A percentile compares a stretch with the other conserved stretches of the same genome.
Evolutionary conservation across 35 echinoderm and acorn worm species (phyloP).

Genomic region (Nesometra sesokonis): DNA sequence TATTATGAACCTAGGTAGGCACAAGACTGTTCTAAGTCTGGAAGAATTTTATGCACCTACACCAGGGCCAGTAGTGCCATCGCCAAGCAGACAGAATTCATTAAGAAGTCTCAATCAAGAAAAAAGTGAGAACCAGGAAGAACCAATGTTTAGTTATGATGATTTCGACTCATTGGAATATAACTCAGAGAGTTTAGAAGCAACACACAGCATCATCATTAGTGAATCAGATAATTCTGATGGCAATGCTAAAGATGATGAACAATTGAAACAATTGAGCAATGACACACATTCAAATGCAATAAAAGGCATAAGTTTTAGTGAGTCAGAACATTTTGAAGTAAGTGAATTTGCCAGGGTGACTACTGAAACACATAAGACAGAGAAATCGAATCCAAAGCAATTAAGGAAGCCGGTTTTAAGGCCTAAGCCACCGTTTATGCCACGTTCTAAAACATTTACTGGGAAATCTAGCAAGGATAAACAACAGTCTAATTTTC

Average conservation of each 20-base stretch:
- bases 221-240: no score
- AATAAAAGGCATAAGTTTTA: background rate
- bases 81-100: background rate
- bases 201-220: no score
- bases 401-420: background rate
- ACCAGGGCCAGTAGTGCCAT: background rate
- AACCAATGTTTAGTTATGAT: no score
- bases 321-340: background rate
- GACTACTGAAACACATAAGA: background rate
- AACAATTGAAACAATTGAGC: no score
- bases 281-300: no score
- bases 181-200: no score
- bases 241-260: no score
- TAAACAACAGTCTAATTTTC: background rate
- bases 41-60: background rate
- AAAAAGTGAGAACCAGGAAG: no score
- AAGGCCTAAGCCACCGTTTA: background rate
- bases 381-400: background rate
- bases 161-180: no score
- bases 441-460: background rate
- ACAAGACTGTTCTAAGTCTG: background rate
- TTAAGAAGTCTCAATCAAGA: background rate
- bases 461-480: background rate
- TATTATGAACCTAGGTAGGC: background rate
- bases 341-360: background rate